Percentiles rank a stretch among this genome's conserved stretches.
These are phyloP conservation scores for Hydrozoanthus tunicans DNA, from an alignment of 64 coral and sea anemone species.

Conservation along the genomic window DNA sequence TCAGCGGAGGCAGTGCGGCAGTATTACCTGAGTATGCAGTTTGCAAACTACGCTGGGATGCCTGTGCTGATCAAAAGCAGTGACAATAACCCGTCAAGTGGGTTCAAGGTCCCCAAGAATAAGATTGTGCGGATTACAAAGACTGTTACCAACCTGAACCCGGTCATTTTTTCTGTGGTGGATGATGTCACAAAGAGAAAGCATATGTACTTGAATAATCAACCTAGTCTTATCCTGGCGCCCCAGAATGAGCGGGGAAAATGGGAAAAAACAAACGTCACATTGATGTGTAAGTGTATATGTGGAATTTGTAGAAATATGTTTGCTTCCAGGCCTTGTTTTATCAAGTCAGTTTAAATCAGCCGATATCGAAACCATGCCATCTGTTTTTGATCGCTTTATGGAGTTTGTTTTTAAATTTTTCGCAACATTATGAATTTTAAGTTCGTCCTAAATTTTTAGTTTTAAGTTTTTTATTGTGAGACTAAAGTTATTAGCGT, in stretches of 20 bases:
- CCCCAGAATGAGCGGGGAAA: conserved; percentile 51
- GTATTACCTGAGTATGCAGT: conserved; percentile 65
- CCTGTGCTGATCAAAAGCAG: conserved; percentile 53
- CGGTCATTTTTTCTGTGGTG: conserved; percentile 64
- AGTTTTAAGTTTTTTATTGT: no score
- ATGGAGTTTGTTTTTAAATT: no score
- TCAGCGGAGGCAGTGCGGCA: conserved; percentile 48
- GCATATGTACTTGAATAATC: conserved; percentile 75
- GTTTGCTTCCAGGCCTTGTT: no score
- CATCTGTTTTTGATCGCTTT: no score
- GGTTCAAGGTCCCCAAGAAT: conserved; percentile 41
- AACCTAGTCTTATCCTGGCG: conserved; percentile 72
- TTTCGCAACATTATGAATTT: no score
- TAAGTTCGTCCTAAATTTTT: no score
- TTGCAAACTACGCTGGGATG: conserved; percentile 72
- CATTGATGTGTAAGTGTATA: conserved; percentile 28
- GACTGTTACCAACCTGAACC: conserved; percentile 55
- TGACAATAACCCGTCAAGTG: conserved; percentile 46
- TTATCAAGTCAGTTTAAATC: no score
- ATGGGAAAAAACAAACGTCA: conserved; percentile 9
- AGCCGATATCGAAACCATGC: background rate
- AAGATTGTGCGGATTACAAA: conserved; percentile 77
- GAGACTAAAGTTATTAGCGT: no score
- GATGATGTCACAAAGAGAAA: conserved; percentile 7
- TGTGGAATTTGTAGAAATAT: background rate